phyloP scores from a whole-genome alignment of 2,888 invertebrate species.

The Netelia fuscicornis region DNA sequence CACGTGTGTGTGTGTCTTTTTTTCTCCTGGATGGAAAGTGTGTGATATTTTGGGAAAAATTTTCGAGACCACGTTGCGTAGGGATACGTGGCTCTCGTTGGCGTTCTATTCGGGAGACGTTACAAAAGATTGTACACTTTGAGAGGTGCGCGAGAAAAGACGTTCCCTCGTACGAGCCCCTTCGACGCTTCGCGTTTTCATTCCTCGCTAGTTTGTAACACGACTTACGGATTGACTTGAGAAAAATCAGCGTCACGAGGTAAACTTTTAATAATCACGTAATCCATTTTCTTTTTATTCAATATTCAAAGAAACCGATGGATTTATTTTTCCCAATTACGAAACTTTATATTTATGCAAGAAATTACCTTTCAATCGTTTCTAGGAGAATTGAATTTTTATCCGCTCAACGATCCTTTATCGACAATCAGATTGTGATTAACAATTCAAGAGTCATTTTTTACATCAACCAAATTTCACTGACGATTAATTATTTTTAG shows the following conservation, averaged over 20 bases:
- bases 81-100: not conserved
- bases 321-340: too few species aligned
- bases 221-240: slow-evolving; percentile 32
- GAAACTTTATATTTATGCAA: not conserved
- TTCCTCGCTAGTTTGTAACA: not conserved
- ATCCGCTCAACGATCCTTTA: too few species aligned
- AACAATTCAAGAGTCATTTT: too few species aligned
- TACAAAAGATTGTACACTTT: not conserved
- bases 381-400: not conserved
- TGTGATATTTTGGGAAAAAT: slow-evolving; percentile 54
- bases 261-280: slow-evolving; percentile 21
- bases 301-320: not conserved
- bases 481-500: too few species aligned
- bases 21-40: slow-evolving; percentile 21
- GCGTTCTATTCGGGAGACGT: slow-evolving; percentile 13
- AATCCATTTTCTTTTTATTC: not conserved
- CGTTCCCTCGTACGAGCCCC: slow-evolving; percentile 24
- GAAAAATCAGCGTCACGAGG: slow-evolving; percentile 44
- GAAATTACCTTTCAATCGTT: not conserved
- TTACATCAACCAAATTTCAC: too few species aligned
- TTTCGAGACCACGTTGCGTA: slow-evolving; percentile 12
- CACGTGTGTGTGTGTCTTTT: not conserved
- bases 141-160: slow-evolving; percentile 10
- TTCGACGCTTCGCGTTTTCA: not conserved
- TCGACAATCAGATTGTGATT: too few species aligned